Evolutionary conservation across 2,113 vertebrate genomes (phyloP).

Genomic region (Electrona antarctica): DNA sequence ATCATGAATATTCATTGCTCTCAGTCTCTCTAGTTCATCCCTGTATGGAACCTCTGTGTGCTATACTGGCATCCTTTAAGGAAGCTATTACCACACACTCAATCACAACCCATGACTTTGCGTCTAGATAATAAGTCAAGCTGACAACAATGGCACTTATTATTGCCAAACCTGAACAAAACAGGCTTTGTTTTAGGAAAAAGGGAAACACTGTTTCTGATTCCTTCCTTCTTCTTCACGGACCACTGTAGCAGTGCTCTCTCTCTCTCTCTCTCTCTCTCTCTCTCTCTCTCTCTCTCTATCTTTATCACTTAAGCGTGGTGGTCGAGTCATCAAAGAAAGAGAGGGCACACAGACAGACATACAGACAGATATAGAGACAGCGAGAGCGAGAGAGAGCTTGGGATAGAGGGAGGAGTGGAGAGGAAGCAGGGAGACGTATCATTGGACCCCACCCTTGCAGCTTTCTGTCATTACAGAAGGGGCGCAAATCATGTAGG

Average conservation of each 20-base stretch:
- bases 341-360: neutral
- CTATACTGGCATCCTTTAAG: constrained; percentile 52
- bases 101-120: constrained; percentile 59
- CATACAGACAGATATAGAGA: neutral
- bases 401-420: neutral
- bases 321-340: constrained; percentile 7
- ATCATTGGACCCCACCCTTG: neutral
- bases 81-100: constrained; percentile 60
- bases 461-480: neutral
- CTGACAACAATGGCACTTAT: constrained; percentile 55
- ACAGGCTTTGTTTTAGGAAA: constrained; percentile 39
- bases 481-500: too few species aligned
- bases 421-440: neutral
- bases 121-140: constrained; percentile 61
- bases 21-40: constrained; percentile 13
- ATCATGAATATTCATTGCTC: constrained; percentile 73
- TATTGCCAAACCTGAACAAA: constrained; percentile 43
- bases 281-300: neutral
- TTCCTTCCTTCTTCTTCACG: constrained; percentile 11
- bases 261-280: neutral
- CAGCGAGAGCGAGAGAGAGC: neutral
- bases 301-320: constrained; percentile 7
- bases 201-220: neutral
- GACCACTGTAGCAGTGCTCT: neutral
- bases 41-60: constrained; percentile 46